Conservation (phyloP, 2,797 vertebrate genomes). For the Lerista edwardsae region DNA sequence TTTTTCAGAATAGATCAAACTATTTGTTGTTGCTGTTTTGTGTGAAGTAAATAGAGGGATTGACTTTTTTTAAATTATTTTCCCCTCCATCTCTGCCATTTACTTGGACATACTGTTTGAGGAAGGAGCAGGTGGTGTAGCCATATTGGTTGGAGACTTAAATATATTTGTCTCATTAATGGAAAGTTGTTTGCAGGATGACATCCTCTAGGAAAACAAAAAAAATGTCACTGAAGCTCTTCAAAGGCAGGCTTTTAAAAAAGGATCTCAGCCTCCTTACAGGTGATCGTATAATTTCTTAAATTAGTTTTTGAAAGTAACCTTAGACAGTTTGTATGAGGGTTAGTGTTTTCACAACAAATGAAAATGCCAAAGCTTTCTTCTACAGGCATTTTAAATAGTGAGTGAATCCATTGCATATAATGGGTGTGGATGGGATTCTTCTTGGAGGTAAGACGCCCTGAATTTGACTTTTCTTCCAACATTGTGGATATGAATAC, state of each 20-base stretch:
- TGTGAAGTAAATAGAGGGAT: conserved; percentile 49
- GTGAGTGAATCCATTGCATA: neutral
- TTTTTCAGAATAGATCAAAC: conserved; percentile 34
- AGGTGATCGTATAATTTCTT: conserved; percentile 42
- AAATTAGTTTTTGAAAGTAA: conserved; percentile 42
- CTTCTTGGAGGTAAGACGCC: neutral
- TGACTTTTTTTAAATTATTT: conserved; percentile 29
- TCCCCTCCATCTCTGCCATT: conserved; percentile 50
- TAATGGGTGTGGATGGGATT: neutral
- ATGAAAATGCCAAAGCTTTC: conserved; percentile 9
- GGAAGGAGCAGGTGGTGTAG: conserved; percentile 26
- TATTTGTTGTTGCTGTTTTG: conserved; percentile 30
- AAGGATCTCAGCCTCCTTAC: neutral
- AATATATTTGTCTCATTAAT: conserved; percentile 17
- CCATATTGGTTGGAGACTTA: conserved; percentile 49
- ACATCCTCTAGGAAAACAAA: conserved; percentile 37
- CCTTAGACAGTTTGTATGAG: conserved; percentile 35
- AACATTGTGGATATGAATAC: neutral
- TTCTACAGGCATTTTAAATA: neutral
- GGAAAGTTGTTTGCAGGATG: conserved; percentile 30
- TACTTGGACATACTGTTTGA: conserved; percentile 40
- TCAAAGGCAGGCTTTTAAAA: conserved; percentile 30
- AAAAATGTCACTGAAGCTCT: neutral
- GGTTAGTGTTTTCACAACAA: neutral
- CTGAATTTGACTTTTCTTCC: neutral